Percentiles rank a stretch among this genome's conserved stretches.
These are phyloP conservation scores for Polydrusus pterygomalis DNA, from an alignment of 2,888 invertebrate species.

Conservation along the genomic window DNA sequence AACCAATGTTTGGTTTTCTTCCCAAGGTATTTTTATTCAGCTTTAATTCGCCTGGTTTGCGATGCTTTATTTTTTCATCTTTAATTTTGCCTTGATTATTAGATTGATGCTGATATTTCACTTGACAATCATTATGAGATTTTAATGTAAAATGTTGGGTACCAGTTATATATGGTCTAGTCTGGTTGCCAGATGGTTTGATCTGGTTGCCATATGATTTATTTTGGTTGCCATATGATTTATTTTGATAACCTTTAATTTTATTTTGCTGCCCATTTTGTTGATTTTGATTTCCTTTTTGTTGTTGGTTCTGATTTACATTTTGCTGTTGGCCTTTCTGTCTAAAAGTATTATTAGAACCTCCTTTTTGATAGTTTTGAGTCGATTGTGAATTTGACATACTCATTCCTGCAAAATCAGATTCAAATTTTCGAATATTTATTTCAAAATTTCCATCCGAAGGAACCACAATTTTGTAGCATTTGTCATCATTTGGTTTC, in stretches of 20 bases:
- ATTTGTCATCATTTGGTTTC: neutral
- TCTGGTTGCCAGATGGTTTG: neutral
- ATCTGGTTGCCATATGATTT: neutral
- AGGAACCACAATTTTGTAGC: neutral
- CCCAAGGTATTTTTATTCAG: neutral
- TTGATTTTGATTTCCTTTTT: neutral
- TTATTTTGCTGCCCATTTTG: neutral
- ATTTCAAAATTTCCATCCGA: constrained; percentile 15
- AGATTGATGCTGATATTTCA: neutral
- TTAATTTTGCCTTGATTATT: neutral
- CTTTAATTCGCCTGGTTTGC: neutral
- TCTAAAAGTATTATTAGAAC: neutral
- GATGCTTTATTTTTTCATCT: neutral
- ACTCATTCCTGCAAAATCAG: neutral
- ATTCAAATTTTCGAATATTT: constrained; percentile 12
- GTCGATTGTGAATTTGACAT: neutral
- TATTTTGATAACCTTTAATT: neutral
- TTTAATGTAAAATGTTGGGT: neutral
- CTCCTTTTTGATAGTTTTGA: neutral
- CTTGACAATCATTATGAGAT: too few relatives aligned
- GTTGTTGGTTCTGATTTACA: neutral
- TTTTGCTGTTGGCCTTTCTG: constrained; percentile 5
- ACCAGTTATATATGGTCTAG: neutral
- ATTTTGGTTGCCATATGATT: neutral
- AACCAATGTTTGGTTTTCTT: too few relatives aligned